Conservation (phyloP, 1,140 invertebrate species). For the Paramacrobiotus metropolitanus region DNA sequence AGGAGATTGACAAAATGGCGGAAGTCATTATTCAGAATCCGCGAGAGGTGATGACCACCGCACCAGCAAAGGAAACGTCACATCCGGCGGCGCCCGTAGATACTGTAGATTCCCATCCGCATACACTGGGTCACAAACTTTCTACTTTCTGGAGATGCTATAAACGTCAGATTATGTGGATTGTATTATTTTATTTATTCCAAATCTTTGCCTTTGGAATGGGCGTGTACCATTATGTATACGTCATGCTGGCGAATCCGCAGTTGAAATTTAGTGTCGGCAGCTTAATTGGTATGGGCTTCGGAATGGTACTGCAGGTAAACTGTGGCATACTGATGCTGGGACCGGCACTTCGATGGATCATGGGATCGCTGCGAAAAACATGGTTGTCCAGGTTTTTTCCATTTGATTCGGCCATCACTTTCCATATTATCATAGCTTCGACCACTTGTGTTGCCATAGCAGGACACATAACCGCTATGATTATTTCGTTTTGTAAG, state of each 20-base stretch:
- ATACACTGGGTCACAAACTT: too few relatives aligned
- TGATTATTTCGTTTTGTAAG: conserved; percentile 19
- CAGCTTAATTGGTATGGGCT: neutral
- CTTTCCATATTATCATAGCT: conserved; percentile 19
- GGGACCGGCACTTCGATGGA: neutral
- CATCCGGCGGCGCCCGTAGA: too few relatives aligned
- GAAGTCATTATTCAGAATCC: too few relatives aligned
- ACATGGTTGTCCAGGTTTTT: conserved; percentile 10
- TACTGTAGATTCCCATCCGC: neutral
- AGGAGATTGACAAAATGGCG: too few relatives aligned
- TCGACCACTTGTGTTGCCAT: conserved; percentile 14
- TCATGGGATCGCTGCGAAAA: neutral
- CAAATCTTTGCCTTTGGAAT: neutral
- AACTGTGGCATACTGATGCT: neutral
- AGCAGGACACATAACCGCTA: conserved; percentile 16
- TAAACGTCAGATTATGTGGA: neutral
- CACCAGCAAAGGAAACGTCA: too few relatives aligned
- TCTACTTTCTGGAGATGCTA: too few relatives aligned
- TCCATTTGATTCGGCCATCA: conserved; percentile 18
- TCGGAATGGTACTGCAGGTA: neutral
- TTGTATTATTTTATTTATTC: neutral
- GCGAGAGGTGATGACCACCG: too few relatives aligned
- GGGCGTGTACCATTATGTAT: neutral
- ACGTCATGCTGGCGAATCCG: neutral
- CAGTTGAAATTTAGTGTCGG: neutral